Base-by-base conservation (phyloP, 23 tunicate genomes). In the Trididemnum miniatum region DNA sequence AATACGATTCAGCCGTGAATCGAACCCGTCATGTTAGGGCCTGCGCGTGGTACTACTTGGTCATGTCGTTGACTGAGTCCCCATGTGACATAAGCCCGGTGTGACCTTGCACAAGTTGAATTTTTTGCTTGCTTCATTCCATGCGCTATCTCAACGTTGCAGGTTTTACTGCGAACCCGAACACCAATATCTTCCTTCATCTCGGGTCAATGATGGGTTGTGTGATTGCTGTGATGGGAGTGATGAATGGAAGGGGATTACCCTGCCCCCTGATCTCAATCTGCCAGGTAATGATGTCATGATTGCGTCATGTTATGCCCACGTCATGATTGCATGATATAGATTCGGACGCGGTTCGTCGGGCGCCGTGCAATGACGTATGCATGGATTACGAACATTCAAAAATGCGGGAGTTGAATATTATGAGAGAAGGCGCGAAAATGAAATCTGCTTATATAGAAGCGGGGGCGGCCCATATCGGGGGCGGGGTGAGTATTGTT, bases 201-300 rank as follows among this genome's bases (percentile, higher is more conserved):
- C 99, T 0, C 73, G 99, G 5, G 99, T 96, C 0, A 96, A 96
- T 50, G 99, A 96, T 77, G 96, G 96, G 22, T 87, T 96, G 4
- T 96, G 99, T 78, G 99, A 96, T 83, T 96, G 99, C 77, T 96
- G 99, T 73, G 99, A 96, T 80, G 99, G 99, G 1, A 82, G 89
- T 33, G 99, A 96, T 65, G 99, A 96, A 71, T 96, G 99, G 99
- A 87, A 84, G 66, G 99, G 99, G 1, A 80, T 84, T 32, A 92
- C 97, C 35, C 78, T 88, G 31, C 24, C 92, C 7, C 97, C 97
- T 31, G 92, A 84, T 49, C 75, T 88, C 18, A 62, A 88, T 0
- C 72, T 92, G 36, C 91, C 97, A 59, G 92, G 97, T 92, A 71
- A 54, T 23, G 34, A 25, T 20, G 2, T 74, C 29, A 24, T 23